Evolutionary conservation across 2,113 vertebrate species (phyloP).

Genomic region (Bos javanicus): DNA sequence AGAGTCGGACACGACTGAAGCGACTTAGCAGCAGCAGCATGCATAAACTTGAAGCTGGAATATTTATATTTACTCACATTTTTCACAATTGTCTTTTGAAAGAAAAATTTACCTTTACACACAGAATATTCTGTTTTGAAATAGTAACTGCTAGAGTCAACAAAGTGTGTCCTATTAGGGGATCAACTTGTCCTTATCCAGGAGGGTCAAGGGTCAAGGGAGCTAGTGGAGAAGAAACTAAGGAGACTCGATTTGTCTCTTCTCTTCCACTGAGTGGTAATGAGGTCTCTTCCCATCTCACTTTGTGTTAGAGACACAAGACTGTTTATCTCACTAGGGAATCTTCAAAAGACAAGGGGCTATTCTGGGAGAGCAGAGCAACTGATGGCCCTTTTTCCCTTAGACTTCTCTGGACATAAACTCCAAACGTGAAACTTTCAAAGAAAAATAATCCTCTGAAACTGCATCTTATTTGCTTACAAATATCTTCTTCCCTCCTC

Average conservation of each 20-base stretch:
- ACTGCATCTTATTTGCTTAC: not conserved
- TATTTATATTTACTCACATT: not conserved
- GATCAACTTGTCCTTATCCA: not conserved
- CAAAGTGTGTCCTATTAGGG: not conserved
- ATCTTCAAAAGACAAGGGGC: not conserved
- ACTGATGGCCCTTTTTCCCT: not conserved
- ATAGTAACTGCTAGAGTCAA: not conserved
- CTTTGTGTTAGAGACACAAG: not conserved
- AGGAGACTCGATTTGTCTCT: not conserved
- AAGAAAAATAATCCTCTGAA: slow-evolving; percentile 11
- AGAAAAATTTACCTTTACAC: not conserved
- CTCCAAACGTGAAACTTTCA: not conserved
- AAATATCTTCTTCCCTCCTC: not conserved
- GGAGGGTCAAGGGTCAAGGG: not conserved
- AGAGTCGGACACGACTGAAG: no score
- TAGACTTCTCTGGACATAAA: not conserved
- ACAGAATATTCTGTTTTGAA: not conserved
- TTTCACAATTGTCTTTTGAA: not conserved
- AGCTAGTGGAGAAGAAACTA: not conserved
- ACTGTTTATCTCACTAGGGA: not conserved
- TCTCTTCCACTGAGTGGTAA: not conserved
- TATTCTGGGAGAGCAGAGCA: not conserved
- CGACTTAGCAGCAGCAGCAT: no score
- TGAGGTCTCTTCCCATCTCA: not conserved
- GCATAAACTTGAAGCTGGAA: not conserved